Evolutionary conservation across 2,113 vertebrate genomes (phyloP).

Genomic region (Scophthalmus maximus): DNA sequence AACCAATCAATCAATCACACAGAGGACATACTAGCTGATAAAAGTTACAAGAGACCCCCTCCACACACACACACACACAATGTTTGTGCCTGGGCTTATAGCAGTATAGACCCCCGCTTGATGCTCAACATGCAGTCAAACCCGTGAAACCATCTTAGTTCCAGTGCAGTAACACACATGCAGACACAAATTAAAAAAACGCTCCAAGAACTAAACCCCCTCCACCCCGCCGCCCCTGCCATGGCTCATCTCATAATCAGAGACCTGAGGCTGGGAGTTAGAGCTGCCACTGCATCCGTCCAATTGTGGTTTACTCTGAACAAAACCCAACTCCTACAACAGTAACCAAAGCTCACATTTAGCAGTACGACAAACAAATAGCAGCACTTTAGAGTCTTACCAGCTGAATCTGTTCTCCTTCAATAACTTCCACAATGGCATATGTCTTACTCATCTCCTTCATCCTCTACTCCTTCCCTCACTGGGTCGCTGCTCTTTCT

Average conservation of each 20-base stretch:
- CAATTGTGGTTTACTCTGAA: slow-evolving; percentile 5
- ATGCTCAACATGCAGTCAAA: slow-evolving; percentile 13
- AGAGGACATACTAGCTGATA: slow-evolving; percentile 40
- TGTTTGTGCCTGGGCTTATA: slow-evolving; percentile 8
- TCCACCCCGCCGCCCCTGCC: slow-evolving; percentile 10
- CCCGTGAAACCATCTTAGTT: not conserved
- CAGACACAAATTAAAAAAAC: not conserved
- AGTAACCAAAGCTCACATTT: not conserved
- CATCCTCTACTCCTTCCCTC: slow-evolving; percentile 70
- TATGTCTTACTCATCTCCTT: slow-evolving; percentile 84
- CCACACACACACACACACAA: slow-evolving; percentile 15
- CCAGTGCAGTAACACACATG: not conserved
- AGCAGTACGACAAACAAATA: slow-evolving; percentile 12
- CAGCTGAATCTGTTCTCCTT: slow-evolving; percentile 86
- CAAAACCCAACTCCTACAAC: not conserved
- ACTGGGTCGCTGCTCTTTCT: slow-evolving; percentile 30
- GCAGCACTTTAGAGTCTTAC: slow-evolving; percentile 70
- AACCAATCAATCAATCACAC: slow-evolving; percentile 65
- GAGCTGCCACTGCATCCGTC: slow-evolving; percentile 34
- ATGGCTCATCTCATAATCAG: slow-evolving; percentile 64
- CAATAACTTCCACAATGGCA: slow-evolving; percentile 85
- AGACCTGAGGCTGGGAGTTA: slow-evolving; percentile 66
- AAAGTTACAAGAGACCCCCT: not conserved
- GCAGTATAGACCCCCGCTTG: not conserved
- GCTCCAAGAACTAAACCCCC: not conserved